phyloP scores from a whole-genome alignment of 2,113 vertebrate species.

The Cettia cetti region DNA sequence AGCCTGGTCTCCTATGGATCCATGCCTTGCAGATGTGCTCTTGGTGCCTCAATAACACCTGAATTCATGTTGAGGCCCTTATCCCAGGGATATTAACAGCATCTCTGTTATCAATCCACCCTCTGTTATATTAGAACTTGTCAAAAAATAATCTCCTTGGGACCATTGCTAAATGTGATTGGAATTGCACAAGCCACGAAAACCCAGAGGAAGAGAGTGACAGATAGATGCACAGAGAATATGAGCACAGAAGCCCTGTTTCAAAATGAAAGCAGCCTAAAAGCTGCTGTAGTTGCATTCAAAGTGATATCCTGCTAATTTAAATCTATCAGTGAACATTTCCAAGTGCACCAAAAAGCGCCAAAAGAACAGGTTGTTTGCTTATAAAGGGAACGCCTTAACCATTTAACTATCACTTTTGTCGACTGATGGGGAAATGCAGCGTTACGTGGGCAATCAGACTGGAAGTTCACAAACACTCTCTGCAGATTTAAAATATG shows the following conservation, averaged over 20 bases:
- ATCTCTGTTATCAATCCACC: not conserved
- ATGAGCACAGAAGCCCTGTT: constrained; percentile 31
- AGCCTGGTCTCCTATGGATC: not conserved
- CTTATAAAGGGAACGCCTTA: constrained; percentile 27
- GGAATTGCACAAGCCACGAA: constrained; percentile 10
- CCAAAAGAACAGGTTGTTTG: constrained; percentile 57
- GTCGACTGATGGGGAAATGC: constrained; percentile 23
- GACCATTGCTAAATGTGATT: constrained; percentile 28
- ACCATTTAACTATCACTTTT: constrained; percentile 57
- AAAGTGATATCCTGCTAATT: constrained; percentile 40
- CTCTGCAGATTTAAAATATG: constrained; percentile 46
- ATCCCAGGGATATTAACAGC: not conserved
- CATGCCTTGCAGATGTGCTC: not conserved
- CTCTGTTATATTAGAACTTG: constrained; percentile 18
- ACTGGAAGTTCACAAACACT: constrained; percentile 25
- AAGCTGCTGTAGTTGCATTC: constrained; percentile 26
- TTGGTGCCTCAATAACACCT: not conserved
- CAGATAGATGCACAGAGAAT: constrained; percentile 19
- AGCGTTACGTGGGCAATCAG: constrained; percentile 48
- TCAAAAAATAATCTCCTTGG: constrained; percentile 32
- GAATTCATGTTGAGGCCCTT: not conserved
- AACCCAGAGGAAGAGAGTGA: constrained; percentile 8
- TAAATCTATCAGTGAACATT: constrained; percentile 41
- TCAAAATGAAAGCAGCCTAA: constrained; percentile 26
- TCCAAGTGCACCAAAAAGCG: constrained; percentile 41